phyloP scores from a whole-genome alignment of 2,888 invertebrate genomes.

The Aporophyla nigra region DNA sequence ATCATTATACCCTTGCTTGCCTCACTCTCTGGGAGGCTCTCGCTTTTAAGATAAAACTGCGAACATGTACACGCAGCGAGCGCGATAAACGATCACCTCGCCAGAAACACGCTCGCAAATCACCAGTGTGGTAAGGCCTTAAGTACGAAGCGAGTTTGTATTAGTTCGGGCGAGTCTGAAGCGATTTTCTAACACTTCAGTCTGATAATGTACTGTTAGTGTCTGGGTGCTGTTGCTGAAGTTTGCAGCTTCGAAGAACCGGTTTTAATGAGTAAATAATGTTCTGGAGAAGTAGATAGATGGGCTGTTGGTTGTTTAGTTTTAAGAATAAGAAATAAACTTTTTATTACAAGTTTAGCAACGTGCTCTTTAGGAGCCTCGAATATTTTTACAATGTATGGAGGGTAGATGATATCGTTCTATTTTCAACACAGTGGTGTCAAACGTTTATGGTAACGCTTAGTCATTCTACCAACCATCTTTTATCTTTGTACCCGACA shows the following conservation, averaged over 20 bases:
- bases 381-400: conserved; percentile 21
- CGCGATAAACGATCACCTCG: neutral
- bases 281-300: neutral
- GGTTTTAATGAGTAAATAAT: conserved; percentile 39
- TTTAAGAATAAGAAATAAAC: conserved; percentile 7
- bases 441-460: neutral
- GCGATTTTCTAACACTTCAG: conserved; percentile 50
- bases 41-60: too few relatives aligned
- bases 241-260: conserved; percentile 30
- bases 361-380: neutral
- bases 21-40: too few relatives aligned
- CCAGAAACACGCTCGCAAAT: neutral
- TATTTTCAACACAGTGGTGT: neutral
- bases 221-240: conserved; percentile 30
- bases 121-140: neutral
- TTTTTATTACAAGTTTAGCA: conserved; percentile 21
- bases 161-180: conserved; percentile 24
- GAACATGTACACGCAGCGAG: too few relatives aligned
- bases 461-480: neutral
- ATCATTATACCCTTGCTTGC: too few relatives aligned
- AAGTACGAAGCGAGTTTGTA: conserved; percentile 17
- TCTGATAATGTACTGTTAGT: conserved; percentile 28
- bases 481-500: neutral
- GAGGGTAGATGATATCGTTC: neutral
- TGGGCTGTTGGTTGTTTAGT: conserved; percentile 2